A percentile compares a stretch with the other conserved stretches of the same genome.
phyloP scores from a whole-genome alignment of 2,888 invertebrate species.

The Apotomis betuletana region DNA sequence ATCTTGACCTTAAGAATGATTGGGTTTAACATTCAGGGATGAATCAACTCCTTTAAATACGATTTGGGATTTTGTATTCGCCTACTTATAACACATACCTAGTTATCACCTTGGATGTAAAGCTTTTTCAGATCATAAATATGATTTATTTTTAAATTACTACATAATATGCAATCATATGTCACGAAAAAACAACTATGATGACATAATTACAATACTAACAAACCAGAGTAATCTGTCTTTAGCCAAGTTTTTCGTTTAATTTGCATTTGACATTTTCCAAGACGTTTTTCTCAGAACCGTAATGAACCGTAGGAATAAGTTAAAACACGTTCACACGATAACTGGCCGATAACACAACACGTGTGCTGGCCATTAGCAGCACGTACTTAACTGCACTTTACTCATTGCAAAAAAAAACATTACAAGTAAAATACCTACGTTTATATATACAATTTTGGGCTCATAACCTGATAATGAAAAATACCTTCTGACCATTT shows the following conservation, averaged over 20 bases:
- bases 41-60: background rate
- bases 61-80: too few species aligned
- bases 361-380: constrained; percentile 9
- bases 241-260: background rate
- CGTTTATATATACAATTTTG: too few species aligned
- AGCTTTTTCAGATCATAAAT: too few species aligned
- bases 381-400: constrained; percentile 12
- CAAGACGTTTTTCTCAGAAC: background rate
- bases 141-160: too few species aligned
- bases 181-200: background rate
- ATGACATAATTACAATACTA: constrained; percentile 2
- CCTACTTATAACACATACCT: too few species aligned
- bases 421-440: too few species aligned
- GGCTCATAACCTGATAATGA: too few species aligned
- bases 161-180: too few species aligned
- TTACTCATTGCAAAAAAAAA: background rate
- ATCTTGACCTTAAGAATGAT: constrained; percentile 17
- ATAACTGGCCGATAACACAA: constrained; percentile 22
- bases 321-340: constrained; percentile 25
- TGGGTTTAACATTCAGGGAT: background rate
- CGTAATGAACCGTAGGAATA: background rate
- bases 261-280: constrained; percentile 6
- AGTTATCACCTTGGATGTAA: too few species aligned
- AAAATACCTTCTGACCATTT: too few species aligned
- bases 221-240: background rate